Evolutionary conservation across 1,140 invertebrate species (phyloP).

Genomic region (Delia radicum): DNA sequence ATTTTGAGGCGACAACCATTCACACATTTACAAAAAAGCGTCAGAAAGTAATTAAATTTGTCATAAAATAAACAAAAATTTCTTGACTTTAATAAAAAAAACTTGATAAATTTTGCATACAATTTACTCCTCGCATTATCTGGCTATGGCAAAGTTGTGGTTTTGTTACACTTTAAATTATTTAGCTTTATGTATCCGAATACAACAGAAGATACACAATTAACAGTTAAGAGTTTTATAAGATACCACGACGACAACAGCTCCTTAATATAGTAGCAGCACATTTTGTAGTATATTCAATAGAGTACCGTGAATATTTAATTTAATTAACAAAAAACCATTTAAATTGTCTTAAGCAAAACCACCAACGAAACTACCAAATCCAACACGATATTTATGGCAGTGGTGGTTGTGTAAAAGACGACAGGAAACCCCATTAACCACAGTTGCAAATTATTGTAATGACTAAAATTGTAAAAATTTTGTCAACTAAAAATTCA

Average conservation of each 20-base stretch:
- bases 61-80: too few species aligned
- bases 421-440: background rate
- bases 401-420: background rate
- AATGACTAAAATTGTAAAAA: conserved; percentile 3
- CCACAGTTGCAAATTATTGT: conserved; percentile 28
- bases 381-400: background rate
- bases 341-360: conserved; percentile 23
- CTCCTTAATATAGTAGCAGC: background rate
- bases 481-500: background rate
- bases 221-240: background rate
- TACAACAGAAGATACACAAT: background rate
- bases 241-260: background rate
- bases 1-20: too few species aligned
- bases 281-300: background rate
- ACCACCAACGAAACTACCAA: background rate
- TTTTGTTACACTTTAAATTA: conserved; percentile 1
- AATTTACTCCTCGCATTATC: background rate
- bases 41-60: too few species aligned
- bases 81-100: too few species aligned
- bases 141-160: background rate
- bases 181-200: background rate
- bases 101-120: too few species aligned
- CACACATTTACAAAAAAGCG: too few species aligned
- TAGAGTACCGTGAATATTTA: conserved; percentile 26
- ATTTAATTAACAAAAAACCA: conserved; percentile 29